Evolutionary conservation across 2,888 invertebrate species (phyloP), one percentile per base, ranked within the genome.

Genomic region (Tolmerus cingulatus): DNA sequence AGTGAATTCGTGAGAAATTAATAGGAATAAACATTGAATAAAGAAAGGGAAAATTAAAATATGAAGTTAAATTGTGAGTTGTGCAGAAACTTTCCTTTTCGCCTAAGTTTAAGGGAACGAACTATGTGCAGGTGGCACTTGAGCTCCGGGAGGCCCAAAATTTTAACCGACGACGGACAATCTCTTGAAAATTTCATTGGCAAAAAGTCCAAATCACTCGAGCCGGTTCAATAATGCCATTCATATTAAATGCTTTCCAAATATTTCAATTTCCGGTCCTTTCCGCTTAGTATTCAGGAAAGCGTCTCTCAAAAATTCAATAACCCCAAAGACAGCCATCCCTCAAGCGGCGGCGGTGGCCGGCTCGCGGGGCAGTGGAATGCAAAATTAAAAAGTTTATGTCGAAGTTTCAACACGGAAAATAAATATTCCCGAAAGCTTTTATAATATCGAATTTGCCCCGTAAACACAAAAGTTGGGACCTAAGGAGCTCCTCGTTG

Each of bases 231-330:
- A 43, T 78, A 23, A 78, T 78, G 43, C 78, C 78, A 78, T 78
- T 78, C 78, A 46, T 43, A 78, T 78, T 78, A 78, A 78, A 78
- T 40, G 37, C 37, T 78, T 40, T 40, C 43, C n/a, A 40, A 43
- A 43, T 78, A 78, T 78, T 78, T 78, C 78, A 78, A 78, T 78
- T 78, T 78, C 78, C 78, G 37, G 78, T 78, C 78, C 37, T n/a
- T 78, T 43, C 23, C 43, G 37, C 37, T 78, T 78, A 78, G 23
- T 78, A 78, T 78, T 78, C 78, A 78, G 78, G 78, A 78, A 78
- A 66, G 46, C 78, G 43, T 46, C 40, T 78, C 78, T 40, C 43
- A 12, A 78, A 78, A 46, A 78, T 78, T 78, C 78, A 78, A 40
- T 78, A 78, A 78, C 43, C 23, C 78, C n/a, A 5, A 78, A 78